A percentile compares a stretch with the other conserved stretches of the same genome.
phyloP scores from a whole-genome alignment of 2,888 invertebrate species.

The Oligia latruncula region DNA sequence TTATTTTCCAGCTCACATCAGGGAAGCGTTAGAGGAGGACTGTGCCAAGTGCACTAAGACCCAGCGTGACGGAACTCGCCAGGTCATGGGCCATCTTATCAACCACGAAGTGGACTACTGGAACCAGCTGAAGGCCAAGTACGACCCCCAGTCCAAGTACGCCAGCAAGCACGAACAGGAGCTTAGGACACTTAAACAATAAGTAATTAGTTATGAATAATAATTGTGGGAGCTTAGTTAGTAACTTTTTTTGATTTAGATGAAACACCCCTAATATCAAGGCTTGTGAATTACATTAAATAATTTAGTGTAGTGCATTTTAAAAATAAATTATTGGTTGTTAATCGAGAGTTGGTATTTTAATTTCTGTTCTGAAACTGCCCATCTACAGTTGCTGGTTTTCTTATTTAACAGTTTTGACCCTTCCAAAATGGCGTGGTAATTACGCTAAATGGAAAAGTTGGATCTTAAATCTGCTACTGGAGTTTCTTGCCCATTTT shows the following conservation, averaged over 20 bases:
- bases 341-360: conserved; percentile 20
- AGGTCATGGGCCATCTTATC: conserved; percentile 76
- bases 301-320: conserved; percentile 42
- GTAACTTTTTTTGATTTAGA: conserved; percentile 18
- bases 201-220: background rate
- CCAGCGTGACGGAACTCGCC: conserved; percentile 73
- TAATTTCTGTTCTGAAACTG: conserved; percentile 16
- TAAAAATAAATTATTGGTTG: conserved; percentile 45
- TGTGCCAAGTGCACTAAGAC: conserved; percentile 76
- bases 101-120: conserved; percentile 75
- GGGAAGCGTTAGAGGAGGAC: conserved; percentile 75
- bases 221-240: background rate
- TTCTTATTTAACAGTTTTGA: background rate
- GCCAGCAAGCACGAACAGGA: conserved; percentile 52
- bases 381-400: background rate
- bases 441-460: background rate
- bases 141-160: conserved; percentile 77
- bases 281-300: conserved; percentile 60
- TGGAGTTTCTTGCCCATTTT: background rate
- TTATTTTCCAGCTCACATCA: conserved; percentile 60
- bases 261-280: conserved; percentile 16
- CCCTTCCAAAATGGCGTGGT: background rate
- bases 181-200: conserved; percentile 43
- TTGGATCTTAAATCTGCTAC: background rate
- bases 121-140: conserved; percentile 76